Evolutionary conservation across 1,140 invertebrate genomes (phyloP), one percentile per base, ranked within the genome.

Genomic region (Acromyrmex charruanus): DNA sequence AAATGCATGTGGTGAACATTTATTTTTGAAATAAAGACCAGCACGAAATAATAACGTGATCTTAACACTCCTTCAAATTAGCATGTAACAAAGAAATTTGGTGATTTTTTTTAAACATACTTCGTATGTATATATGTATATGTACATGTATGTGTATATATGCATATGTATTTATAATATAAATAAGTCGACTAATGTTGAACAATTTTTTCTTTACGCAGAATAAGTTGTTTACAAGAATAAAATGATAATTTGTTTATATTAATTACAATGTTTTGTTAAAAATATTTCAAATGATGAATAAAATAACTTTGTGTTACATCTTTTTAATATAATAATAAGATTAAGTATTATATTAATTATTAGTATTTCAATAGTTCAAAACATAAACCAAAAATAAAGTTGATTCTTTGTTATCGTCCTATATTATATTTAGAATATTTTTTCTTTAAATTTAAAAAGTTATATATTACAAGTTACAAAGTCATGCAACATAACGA

Each of bases 231-330:
- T 16, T 28, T 28, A 14, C 14, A 28, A 63, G 5, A 63, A 12
- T 63, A 63, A 63, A 63, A 25, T 28, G 21, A 63, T 63, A 28
- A 63, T 28, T 63, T 63, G 3, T 63, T 63, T 63, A 28, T 28
- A 63, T 63, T 28, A 63, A 25, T 63, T 63, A 28, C 10, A 63
- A 28, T 10, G 25, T 14, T 63, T 28, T 28, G 3, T 25, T 25
- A 63, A 4, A 28, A 25, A 51, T 51, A 51, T 51, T 51, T 51
- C 49, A 2, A 51, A 51, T 51, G 14, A 14, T 51, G 5, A 63
- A 63, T 63, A 63, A 63, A 63, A 28, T 61, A 28, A 63, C 4
- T 63, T 63, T 63, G 0, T 63, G 9, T 28, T 63, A 14, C 16
- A 63, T 16, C 25, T 63, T 28, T 63, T 63, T 63, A 16, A 3